Percentiles rank a stretch among this genome's conserved stretches.
Conservation (phyloP, 1,140 invertebrate species). For the Diploscapter pachys region DNA sequence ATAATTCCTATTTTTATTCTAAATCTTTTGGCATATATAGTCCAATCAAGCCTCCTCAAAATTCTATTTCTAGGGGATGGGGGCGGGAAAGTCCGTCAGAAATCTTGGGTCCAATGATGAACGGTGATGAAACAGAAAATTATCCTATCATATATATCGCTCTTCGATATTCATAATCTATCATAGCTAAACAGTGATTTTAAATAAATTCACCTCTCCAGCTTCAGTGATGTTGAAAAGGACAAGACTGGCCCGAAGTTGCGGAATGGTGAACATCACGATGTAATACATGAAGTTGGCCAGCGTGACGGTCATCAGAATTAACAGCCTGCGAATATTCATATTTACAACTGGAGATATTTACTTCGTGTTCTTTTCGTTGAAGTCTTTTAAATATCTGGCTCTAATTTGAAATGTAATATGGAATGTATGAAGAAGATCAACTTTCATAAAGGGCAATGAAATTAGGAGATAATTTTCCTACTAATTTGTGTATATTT, state of each 20-base stretch:
- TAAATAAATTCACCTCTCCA: neutral
- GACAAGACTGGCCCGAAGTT: neutral
- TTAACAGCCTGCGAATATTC: no score
- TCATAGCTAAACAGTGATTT: neutral
- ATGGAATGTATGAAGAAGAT: no score
- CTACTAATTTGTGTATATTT: no score
- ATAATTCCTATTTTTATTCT: neutral
- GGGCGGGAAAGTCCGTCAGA: neutral
- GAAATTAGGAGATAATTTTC: no score
- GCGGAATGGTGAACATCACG: constrained; percentile 4
- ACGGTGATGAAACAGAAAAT: neutral
- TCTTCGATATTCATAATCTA: neutral
- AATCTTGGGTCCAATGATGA: neutral
- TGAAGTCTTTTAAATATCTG: no score
- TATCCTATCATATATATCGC: neutral
- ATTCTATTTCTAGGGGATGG: neutral
- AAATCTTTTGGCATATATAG: neutral
- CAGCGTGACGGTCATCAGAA: constrained; percentile 7
- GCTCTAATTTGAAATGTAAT: no score
- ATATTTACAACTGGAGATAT: no score
- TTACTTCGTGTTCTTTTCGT: no score
- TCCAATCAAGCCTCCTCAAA: neutral
- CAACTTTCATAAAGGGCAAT: no score
- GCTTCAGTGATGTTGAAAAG: neutral
- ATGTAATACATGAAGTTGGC: constrained; percentile 15